Percentiles rank a stretch among this genome's conserved stretches.
These are phyloP conservation scores for Uropsilus gracilis DNA, from an alignment of 2,113 vertebrate genomes.

Conservation along the genomic window DNA sequence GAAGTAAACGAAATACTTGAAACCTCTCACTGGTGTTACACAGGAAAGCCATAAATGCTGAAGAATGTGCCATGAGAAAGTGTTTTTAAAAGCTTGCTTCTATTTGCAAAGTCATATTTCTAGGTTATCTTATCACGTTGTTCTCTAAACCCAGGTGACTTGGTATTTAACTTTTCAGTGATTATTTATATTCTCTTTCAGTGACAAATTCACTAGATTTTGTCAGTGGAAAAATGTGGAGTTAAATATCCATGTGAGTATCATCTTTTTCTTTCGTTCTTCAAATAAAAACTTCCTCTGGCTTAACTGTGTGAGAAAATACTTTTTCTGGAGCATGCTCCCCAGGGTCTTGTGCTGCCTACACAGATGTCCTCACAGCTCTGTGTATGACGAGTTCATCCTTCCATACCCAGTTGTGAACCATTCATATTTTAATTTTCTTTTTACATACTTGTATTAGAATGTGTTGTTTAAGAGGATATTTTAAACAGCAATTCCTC, in stretches of 20 bases:
- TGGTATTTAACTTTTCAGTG: slow-evolving; percentile 10
- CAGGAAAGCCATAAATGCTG: neutral
- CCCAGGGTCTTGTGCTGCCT: neutral
- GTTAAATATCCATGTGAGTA: slow-evolving; percentile 98
- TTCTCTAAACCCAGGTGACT: neutral
- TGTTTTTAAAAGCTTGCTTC: neutral
- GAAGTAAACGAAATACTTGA: neutral
- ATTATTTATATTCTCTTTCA: slow-evolving; percentile 78
- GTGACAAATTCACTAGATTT: slow-evolving; percentile 98
- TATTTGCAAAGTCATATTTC: neutral
- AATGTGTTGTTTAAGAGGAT: neutral
- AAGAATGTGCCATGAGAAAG: neutral
- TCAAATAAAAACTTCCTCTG: slow-evolving; percentile 51
- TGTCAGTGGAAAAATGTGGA: slow-evolving; percentile 99
- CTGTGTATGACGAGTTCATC: no score
- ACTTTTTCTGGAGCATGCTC: neutral
- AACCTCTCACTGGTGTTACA: neutral
- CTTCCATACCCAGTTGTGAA: neutral
- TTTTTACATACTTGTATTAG: neutral
- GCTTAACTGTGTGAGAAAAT: slow-evolving; percentile 60
- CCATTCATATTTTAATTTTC: neutral
- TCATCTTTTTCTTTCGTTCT: neutral
- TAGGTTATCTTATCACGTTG: fast-evolving
- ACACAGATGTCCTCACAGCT: neutral
- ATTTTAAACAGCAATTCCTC: neutral